Conservation (phyloP, 2,888 invertebrate genomes). For the Trachelus tabidus region DNA sequence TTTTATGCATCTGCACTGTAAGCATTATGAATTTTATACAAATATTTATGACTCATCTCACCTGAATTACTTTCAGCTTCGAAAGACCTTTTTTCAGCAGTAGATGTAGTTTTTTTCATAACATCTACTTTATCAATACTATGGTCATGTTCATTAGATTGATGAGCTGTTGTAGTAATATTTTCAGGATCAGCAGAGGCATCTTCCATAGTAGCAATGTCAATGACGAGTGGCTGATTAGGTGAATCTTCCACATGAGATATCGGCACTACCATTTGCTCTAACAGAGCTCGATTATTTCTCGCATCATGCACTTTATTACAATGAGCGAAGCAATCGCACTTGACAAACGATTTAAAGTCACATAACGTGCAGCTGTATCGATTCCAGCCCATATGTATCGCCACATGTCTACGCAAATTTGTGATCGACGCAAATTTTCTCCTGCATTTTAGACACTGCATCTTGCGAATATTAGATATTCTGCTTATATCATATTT, state of each 20-base stretch:
- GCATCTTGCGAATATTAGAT: slow-evolving; percentile 46
- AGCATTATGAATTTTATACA: neutral
- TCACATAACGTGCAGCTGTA: slow-evolving; percentile 82
- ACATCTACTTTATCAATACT: neutral
- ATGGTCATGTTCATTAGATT: neutral
- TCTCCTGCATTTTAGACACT: slow-evolving; percentile 70
- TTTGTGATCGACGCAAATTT: slow-evolving; percentile 68
- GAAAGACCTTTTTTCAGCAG: neutral
- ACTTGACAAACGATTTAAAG: slow-evolving; percentile 75
- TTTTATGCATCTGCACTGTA: neutral
- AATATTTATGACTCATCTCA: neutral
- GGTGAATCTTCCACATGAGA: slow-evolving; percentile 24
- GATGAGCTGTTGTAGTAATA: neutral
- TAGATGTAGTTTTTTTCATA: neutral
- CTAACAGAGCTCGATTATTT: slow-evolving; percentile 41
- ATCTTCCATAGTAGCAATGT: slow-evolving; percentile 10
- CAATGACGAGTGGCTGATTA: slow-evolving; percentile 20
- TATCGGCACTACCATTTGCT: slow-evolving; percentile 40
- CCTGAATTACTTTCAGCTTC: neutral
- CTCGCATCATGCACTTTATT: slow-evolving; percentile 73
- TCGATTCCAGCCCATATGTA: slow-evolving; percentile 78
- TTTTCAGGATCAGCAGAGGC: neutral
- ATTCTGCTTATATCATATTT: slow-evolving; percentile 39
- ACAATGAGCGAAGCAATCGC: slow-evolving; percentile 75
- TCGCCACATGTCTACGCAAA: slow-evolving; percentile 73